Evolutionary conservation across 2,797 vertebrate species (phyloP), one percentile per base, ranked within the genome.

Genomic region (Sphenopsis melanotis): DNA sequence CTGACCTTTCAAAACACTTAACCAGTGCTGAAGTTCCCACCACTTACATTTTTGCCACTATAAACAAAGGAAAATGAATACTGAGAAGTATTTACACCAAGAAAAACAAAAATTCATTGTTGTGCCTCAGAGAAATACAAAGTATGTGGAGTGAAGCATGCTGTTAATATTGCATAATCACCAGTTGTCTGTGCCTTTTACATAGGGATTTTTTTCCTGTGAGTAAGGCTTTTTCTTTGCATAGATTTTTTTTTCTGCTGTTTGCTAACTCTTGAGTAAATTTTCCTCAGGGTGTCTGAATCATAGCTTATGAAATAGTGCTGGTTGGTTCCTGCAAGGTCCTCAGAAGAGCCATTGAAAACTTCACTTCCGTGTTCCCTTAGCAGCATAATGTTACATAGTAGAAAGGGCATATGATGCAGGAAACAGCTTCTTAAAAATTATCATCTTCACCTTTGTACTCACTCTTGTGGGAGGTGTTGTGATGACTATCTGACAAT

Each of bases 161-260:
- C 64, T 90, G 49, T 85, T 91, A 70, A 44, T 66, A 63, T 65
- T 87, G 64, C 47, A 18, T 65, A 66, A 80, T 56, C n/a, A 70
- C 21, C 39, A 59, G 79, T n/a, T 92, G 49, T n/a, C 41, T 72
- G 2, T 80, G 41, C n/a, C 65, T 78, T 65, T 71, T 69, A 50
- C 26, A 69, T 17, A n/a, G 20, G 18, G 36, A 11, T 50, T 68
- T 87, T 94, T 68, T 80, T 41, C 26, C 56, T 85, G 9, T 63
- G 53, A 77, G 52, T 83, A 77, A 87, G 79, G 36, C 14, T 65
- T 46, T 76, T 61, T 47, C 24, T 82, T 82, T 71, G 63, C 27
- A 57, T 42, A 42, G 12, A 12, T 36, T 50, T 78, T 36, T 36
- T 57, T 19, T 3, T 6, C 2, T 0, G 1, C n/a, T 17, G 12